phyloP scores from a whole-genome alignment of 1,140 invertebrate species.

The Drosophila melanogaster region DNA sequence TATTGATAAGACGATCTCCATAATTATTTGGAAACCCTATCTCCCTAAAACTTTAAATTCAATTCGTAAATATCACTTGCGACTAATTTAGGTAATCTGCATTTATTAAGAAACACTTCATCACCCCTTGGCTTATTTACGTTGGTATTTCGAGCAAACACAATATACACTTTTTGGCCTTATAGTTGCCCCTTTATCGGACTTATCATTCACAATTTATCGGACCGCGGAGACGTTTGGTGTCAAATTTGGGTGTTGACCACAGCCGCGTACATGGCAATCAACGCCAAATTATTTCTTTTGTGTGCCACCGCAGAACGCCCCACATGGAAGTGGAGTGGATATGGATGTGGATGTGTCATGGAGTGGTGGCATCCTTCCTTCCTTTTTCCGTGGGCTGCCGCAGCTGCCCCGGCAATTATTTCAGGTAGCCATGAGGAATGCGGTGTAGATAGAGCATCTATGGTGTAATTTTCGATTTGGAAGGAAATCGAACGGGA shows the following conservation, averaged over 20 bases:
- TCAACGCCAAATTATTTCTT: slow-evolving; percentile 79
- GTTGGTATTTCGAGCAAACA: slow-evolving; percentile 8
- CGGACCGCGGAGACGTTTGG: slow-evolving; percentile 53
- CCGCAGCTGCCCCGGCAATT: slow-evolving; percentile 61
- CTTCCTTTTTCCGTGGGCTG: slow-evolving; percentile 58
- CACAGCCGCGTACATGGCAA: slow-evolving; percentile 78
- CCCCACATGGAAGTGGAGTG: slow-evolving; percentile 21
- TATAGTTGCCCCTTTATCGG: slow-evolving; percentile 35
- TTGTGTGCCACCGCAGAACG: slow-evolving; percentile 55
- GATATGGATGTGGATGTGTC: not conserved
- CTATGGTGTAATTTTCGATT: slow-evolving; percentile 63
- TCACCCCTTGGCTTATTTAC: slow-evolving; percentile 37
- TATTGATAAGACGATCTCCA: not conserved
- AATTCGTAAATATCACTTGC: slow-evolving; percentile 12
- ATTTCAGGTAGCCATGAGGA: slow-evolving; percentile 73
- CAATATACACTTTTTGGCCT: slow-evolving; percentile 49
- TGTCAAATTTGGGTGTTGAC: slow-evolving; percentile 81
- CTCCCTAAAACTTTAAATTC: not conserved
- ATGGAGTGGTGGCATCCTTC: slow-evolving; percentile 33
- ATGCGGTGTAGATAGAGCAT: slow-evolving; percentile 47
- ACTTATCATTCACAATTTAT: slow-evolving; percentile 74
- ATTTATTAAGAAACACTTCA: slow-evolving; percentile 54
- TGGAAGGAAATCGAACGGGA: slow-evolving; percentile 28
- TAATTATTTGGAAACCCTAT: slow-evolving; percentile 4
- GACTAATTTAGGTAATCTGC: slow-evolving; percentile 39